phyloP scores from a whole-genome alignment of 2,797 vertebrate species.

The Microchirus variegatus region DNA sequence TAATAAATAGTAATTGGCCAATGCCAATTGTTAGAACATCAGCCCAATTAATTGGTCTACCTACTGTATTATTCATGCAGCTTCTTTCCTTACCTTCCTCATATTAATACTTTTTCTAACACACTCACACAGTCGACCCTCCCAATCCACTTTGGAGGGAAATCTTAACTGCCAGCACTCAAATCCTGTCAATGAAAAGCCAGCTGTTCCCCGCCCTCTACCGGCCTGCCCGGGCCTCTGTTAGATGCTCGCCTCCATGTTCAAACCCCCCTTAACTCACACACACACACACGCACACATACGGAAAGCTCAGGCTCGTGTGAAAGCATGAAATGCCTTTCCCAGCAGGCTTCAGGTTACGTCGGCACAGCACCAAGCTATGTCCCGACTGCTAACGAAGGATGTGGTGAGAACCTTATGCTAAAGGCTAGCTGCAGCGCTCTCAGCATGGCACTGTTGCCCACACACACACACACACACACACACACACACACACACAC shows the following conservation, averaged over 20 bases:
- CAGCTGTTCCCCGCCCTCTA: conserved; percentile 78
- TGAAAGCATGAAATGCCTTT: conserved; percentile 77
- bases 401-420: conserved; percentile 69
- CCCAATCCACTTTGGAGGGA: conserved; percentile 55
- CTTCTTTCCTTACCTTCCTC: conserved; percentile 20
- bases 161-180: conserved; percentile 75
- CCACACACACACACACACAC: conserved; percentile 10
- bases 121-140: conserved; percentile 31
- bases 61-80: conserved; percentile 13
- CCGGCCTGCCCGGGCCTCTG: conserved; percentile 49
- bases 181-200: conserved; percentile 80
- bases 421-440: conserved; percentile 51
- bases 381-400: conserved; percentile 67
- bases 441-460: conserved; percentile 38
- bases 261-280: conserved; percentile 5
- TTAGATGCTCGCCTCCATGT: conserved; percentile 48
- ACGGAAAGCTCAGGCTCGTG: conserved; percentile 47
- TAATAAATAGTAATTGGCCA: too few relatives aligned
- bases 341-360: conserved; percentile 75
- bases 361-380: conserved; percentile 67
- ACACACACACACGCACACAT: conserved; percentile 21
- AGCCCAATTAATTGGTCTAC: background rate
- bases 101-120: conserved; percentile 42
- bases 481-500: conserved; percentile 7
- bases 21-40: too few relatives aligned